Evolutionary conservation across 2,888 invertebrate species (phyloP).

Genomic region (Pegoplata infirma): DNA sequence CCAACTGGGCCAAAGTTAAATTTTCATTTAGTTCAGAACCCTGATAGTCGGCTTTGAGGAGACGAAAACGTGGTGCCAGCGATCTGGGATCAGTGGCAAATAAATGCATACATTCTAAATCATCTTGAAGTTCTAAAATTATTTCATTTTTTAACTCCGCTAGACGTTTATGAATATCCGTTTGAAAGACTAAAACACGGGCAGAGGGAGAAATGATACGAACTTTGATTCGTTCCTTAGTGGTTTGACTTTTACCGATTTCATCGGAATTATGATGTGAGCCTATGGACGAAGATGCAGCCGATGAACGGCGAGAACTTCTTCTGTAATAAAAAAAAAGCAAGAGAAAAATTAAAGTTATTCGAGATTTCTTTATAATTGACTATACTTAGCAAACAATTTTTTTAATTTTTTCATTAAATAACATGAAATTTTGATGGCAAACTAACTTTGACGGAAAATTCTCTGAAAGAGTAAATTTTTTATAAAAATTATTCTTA

Average conservation of each 20-base stretch:
- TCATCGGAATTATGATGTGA: slow-evolving; percentile 57
- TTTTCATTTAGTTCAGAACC: slow-evolving; percentile 71
- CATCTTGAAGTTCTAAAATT: slow-evolving; percentile 74
- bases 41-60: slow-evolving; percentile 73
- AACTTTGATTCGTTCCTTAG: slow-evolving; percentile 70
- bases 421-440: slow-evolving; percentile 61
- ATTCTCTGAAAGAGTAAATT: neutral
- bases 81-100: slow-evolving; percentile 74
- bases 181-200: slow-evolving; percentile 71
- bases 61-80: slow-evolving; percentile 73
- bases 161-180: slow-evolving; percentile 70
- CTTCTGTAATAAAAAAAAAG: slow-evolving; percentile 64
- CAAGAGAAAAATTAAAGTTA: neutral
- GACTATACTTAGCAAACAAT: slow-evolving; percentile 71
- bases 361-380: neutral
- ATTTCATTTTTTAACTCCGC: slow-evolving; percentile 75
- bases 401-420: slow-evolving; percentile 75
- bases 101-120: slow-evolving; percentile 73
- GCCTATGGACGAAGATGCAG: slow-evolving; percentile 35
- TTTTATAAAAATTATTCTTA: slow-evolving; percentile 29
- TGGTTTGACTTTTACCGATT: slow-evolving; percentile 26
- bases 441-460: slow-evolving; percentile 20
- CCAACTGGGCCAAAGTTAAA: slow-evolving; percentile 69
- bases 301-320: slow-evolving; percentile 65
- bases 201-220: slow-evolving; percentile 75